These are phyloP conservation scores for Zapus hudsonius DNA, from an alignment of 2,113 vertebrate genomes.

Conservation along the genomic window DNA sequence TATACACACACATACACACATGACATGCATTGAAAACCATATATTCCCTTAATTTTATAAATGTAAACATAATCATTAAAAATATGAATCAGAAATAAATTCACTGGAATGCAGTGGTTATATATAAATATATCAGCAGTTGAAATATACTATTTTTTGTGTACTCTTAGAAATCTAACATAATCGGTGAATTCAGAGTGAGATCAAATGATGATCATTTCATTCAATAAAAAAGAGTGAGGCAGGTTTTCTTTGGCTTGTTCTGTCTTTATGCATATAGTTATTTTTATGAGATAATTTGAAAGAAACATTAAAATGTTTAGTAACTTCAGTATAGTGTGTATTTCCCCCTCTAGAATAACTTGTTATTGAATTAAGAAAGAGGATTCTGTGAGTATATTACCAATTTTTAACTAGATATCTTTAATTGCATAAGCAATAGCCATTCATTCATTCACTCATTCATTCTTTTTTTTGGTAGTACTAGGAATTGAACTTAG, in stretches of 20 bases:
- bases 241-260: not conserved
- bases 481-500: no score
- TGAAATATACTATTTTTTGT: not conserved
- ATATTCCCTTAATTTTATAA: not conserved
- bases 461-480: no score
- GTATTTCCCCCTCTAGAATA: not conserved
- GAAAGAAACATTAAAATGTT: slow-evolving; percentile 10
- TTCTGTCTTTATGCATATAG: not conserved
- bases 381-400: not conserved
- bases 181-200: not conserved
- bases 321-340: not conserved
- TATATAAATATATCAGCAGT: not conserved
- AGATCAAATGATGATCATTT: not conserved
- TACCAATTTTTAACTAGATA: slow-evolving; percentile 3
- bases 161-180: slow-evolving; percentile 1
- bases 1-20: no score
- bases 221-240: no score
- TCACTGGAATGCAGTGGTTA: not conserved
- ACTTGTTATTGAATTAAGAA: not conserved
- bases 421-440: not conserved
- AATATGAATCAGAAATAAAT: slow-evolving; percentile 7
- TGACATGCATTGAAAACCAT: not conserved
- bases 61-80: not conserved
- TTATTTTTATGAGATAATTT: not conserved
- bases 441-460: not conserved